Base-by-base conservation (phyloP, 2,113 vertebrate genomes). In the Cairina moschata region DNA sequence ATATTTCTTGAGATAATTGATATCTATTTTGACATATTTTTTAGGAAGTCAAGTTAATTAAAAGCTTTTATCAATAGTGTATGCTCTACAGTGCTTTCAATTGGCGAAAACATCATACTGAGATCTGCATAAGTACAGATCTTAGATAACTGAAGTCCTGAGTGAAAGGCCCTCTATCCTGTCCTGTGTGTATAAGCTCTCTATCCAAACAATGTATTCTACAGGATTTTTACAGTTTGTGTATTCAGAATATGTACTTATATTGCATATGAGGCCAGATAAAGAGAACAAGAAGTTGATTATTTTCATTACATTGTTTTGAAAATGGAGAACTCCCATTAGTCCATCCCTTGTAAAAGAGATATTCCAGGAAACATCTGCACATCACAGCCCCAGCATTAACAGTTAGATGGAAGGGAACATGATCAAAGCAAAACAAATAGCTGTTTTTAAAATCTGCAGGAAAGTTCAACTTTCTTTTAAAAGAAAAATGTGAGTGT, bases 301-400 rank as follows among this genome's bases (percentile, higher is more conserved):
- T 90, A 25, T 76, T 94, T 95, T 97, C 93, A 86, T 88, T 76
- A 38, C 54, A 16, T 18, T 96, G 85, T 88, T 96, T 96, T 94
- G 90, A 88, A 91, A 85, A 48, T 7, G 85, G 48, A 96, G 75
- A 44, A 25, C 79, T 93, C 67, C 71, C 86, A 62, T 91, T 95
- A 88, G 59, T 20, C 72, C 82, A 66, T 80, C 85, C 86, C 83
- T 85, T 94, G 58, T 85, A 52, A 44, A 65, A 83, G 85, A 90
- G 87, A 91, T 26, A 69, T 44, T 77, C 62, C 95, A 93, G 95
- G 95, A 97, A 97, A 96, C 95, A 96, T 83, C 96, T 96, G 96
- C 82, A 31, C 0, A 69, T 55, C 62, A 16, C 36, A 54, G 32
- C 62, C 79, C 58, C 82, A 84, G 17, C 59, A 2, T 34, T 38